Base-by-base conservation (phyloP, 1,140 invertebrate genomes). In the Eriocheir sinensis region DNA sequence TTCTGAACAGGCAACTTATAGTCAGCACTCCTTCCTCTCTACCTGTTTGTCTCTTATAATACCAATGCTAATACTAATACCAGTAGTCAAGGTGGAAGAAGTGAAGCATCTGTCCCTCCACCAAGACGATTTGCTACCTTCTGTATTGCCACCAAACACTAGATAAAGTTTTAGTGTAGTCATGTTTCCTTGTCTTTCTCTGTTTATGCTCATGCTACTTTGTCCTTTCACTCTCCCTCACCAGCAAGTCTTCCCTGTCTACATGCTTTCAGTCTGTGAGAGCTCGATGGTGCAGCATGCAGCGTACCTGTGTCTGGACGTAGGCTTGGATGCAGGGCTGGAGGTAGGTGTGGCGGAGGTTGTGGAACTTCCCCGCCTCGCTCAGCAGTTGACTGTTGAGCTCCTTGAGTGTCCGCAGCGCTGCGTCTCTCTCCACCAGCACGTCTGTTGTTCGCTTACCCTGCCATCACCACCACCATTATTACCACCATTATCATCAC, bases 381-480 rank as follows among this genome's bases (percentile, higher is more conserved):
- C 36, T 90, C 40, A 95, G 53, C 34, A 95, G 48, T 89, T 95
- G 89, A 17, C 38, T 48, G 32, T 95, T 93, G n/a, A 95, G 60
- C 15, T 95, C 91, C 41, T 79, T 36, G 27, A 95, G 79, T 12
- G 60, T 88, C 1, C 86, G 72, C 86, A 90, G 30, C 44, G 91
- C 92, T 36, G 41, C 44, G 9, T 95, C 95, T 6, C 92, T 60
- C 88, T 95, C 95, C 36, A 95, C 95, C 32, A 95, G 34, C 41
- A 95, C 91, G 79, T 95, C 95, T 2, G 95, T 95, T 9, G 92
- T 95, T 8, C 95, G 92, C 79, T 95, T 95, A 0, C 91, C 86
- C 95, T 95, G 38, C 32, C 36, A 89, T 85, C 6, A 91, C 27
- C 53, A 60, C 2, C 6, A 48, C 32, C 27, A 44, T 21, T n/a